Evolutionary conservation across 2,113 vertebrate species (phyloP), one percentile per base, ranked within the genome.

Genomic region (Pimephales promelas): DNA sequence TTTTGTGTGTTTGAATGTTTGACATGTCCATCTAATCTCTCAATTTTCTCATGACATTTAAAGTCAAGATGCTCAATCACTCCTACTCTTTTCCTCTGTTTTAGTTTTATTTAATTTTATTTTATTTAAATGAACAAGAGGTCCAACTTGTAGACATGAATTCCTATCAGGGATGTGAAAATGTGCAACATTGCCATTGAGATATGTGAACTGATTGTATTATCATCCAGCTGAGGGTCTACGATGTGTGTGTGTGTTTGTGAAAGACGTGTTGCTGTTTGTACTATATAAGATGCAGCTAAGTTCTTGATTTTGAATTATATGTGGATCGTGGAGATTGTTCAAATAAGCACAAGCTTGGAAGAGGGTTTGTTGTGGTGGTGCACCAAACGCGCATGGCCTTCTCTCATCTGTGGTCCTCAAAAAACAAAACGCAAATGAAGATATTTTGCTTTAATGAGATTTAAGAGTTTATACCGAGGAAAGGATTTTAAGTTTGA

Each of bases 281-380:
- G 95, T 96, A 95, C 94, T 93, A 90, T 94, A 94, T 95, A 93
- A 95, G 94, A 95, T 93, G 94, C 94, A 90, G 94, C 95, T 91
- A 78, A 79, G 83, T 90, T 83, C 90, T 92, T 93, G 94, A 88
- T 84, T 87, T 74, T 90, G 74, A 84, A 70, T 66, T 84, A 11
- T 62, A 76, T 68, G 45, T 64, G 54, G 70, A 82, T 76, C 5
- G 54, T 70, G 74, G 80, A 59, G 52, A 36, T 81, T 64, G 49
- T 83, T 61, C 31, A 75, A 8, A 70, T 80, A 66, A 89, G 91
- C 91, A 87, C 86, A 83, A 59, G 59, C 86, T 89, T 89, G 84
- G 87, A 88, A 90, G 87, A 80, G 26, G 68, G 43, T 70, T 43
- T 5, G 66, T 70, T n/a, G 36, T 43, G 66, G 22, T 24, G 66